phyloP scores from a whole-genome alignment of 1,140 invertebrate species.

The Eubasilissa regina region DNA sequence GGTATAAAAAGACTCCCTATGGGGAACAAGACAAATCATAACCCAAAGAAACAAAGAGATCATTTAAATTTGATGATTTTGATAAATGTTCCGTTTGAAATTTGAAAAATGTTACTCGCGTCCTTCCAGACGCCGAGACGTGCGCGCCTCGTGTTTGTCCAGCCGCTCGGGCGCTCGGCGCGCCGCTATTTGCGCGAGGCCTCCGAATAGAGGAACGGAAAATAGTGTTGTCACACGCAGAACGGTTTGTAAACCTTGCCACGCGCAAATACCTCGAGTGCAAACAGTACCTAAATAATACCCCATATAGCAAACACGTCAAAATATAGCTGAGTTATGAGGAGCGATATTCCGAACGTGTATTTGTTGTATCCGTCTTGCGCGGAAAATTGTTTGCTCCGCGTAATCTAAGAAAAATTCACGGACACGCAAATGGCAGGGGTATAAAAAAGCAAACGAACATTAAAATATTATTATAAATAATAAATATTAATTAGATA shows the following conservation, averaged over 20 bases:
- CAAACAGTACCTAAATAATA: slow-evolving; percentile 25
- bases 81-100: not conserved
- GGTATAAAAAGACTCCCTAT: too few species aligned
- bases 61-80: too few species aligned
- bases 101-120: not conserved
- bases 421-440: too few species aligned
- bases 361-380: not conserved
- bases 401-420: too few species aligned
- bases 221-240: slow-evolving; percentile 12
- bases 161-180: slow-evolving; percentile 3
- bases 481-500: too few species aligned
- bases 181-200: not conserved
- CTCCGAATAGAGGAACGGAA: slow-evolving; percentile 13
- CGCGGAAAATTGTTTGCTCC: too few species aligned
- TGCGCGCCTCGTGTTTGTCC: slow-evolving; percentile 4
- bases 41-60: too few species aligned
- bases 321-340: not conserved
- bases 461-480: too few species aligned
- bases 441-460: too few species aligned
- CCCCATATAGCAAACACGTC: not conserved
- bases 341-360: not conserved
- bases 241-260: not conserved
- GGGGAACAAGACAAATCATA: too few species aligned
- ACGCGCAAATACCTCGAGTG: not conserved
- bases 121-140: not conserved